Conservation (phyloP, 2,113 vertebrate genomes). For the Aegithalos caudatus region DNA sequence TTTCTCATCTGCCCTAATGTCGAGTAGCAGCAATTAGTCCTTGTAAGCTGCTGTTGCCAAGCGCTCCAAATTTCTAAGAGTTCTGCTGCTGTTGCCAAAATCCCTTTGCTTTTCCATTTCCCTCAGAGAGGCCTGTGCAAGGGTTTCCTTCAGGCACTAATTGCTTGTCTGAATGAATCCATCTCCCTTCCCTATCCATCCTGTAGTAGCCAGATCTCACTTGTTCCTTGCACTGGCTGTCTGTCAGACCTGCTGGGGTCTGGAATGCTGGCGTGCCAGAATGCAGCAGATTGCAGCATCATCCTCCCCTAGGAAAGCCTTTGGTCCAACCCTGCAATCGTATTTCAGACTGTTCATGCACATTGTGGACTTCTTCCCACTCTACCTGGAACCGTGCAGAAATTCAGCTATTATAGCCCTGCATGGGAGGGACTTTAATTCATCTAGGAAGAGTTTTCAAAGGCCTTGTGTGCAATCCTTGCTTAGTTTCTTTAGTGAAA, state of each 20-base stretch:
- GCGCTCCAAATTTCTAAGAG: not conserved
- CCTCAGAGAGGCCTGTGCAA: not conserved
- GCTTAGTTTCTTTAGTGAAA: not conserved
- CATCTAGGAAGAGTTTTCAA: not conserved
- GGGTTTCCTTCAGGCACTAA: not conserved
- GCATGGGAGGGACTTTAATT: not conserved
- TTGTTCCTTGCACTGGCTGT: not conserved
- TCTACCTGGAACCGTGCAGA: not conserved
- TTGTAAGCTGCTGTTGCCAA: slow-evolving; percentile 1
- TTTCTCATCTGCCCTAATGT: not conserved
- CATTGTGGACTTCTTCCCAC: not conserved
- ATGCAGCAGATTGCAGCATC: not conserved
- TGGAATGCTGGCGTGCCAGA: not conserved
- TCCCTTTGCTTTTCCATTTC: not conserved
- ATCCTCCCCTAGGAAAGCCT: not conserved
- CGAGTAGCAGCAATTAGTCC: not conserved
- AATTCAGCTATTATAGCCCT: not conserved
- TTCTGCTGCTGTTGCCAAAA: not conserved
- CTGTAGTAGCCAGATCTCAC: not conserved
- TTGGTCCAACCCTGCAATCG: not conserved
- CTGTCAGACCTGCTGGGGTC: not conserved
- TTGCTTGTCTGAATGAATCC: not conserved
- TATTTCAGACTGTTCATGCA: not conserved
- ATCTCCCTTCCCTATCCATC: not conserved
- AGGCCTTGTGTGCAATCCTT: not conserved